These are phyloP conservation scores for Pogonomyrmex californicus DNA, from an alignment of 1,140 invertebrate genomes.

Conservation along the genomic window DNA sequence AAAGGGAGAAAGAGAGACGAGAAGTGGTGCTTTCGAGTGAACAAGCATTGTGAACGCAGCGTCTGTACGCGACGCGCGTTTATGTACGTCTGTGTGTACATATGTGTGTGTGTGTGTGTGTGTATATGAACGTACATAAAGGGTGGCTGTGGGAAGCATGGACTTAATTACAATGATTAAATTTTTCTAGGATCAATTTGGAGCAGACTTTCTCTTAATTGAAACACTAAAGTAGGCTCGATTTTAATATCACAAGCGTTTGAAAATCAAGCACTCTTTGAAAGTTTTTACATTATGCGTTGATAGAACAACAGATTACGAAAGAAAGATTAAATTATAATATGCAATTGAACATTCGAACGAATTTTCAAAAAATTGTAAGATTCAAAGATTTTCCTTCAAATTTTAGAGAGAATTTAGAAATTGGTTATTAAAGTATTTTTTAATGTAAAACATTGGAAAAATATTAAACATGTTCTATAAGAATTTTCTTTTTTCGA, in stretches of 20 bases:
- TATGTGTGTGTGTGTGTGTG: not conserved
- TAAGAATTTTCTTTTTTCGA: not conserved
- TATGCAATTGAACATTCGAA: not conserved
- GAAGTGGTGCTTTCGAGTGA: slow-evolving; percentile 47
- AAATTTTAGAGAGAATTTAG: not conserved
- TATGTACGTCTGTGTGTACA: not conserved
- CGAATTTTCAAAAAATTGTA: no score
- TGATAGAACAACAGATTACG: not conserved
- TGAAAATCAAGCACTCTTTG: not conserved
- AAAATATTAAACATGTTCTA: not conserved
- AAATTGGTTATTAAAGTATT: not conserved
- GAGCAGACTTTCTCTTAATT: slow-evolving; percentile 6
- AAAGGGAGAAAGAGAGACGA: not conserved
- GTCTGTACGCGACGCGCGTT: not conserved
- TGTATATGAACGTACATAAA: slow-evolving; percentile 2
- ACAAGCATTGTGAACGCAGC: slow-evolving; percentile 43
- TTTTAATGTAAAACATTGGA: not conserved
- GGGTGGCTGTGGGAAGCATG: slow-evolving; percentile 11
- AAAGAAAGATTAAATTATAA: not conserved
- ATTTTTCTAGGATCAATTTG: slow-evolving; percentile 11
- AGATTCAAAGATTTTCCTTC: not conserved
- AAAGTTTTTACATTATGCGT: no score
- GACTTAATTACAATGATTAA: slow-evolving; percentile 24
- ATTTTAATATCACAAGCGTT: not conserved
- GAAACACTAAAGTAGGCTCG: not conserved